Conservation (phyloP, 1,140 invertebrate species). For the Phthorimaea operculella region DNA sequence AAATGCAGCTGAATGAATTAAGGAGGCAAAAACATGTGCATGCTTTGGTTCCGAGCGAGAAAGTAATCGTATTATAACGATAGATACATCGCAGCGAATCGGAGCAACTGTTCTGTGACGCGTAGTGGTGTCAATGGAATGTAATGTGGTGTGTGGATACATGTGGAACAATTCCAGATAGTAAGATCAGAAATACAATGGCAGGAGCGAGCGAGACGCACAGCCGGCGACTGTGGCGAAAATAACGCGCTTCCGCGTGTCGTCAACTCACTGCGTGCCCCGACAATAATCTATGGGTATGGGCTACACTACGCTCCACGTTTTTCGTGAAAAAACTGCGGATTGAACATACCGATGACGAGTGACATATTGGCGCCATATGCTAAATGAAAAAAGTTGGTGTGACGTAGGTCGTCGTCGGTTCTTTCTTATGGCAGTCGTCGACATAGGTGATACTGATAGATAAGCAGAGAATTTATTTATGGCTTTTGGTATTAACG, state of each 20-base stretch:
- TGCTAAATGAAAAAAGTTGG: too few relatives aligned
- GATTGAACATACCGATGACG: too few relatives aligned
- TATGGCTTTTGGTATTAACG: too few relatives aligned
- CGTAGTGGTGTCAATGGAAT: not conserved
- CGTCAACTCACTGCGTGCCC: not conserved
- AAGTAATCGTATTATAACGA: slow-evolving; percentile 2
- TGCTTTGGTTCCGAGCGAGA: slow-evolving; percentile 4
- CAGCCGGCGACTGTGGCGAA: not conserved
- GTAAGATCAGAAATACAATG: not conserved
- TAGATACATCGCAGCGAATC: not conserved
- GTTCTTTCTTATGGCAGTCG: too few relatives aligned
- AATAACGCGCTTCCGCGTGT: slow-evolving; percentile 4
- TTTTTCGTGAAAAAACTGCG: too few relatives aligned
- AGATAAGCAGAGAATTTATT: too few relatives aligned
- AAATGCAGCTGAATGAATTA: not conserved
- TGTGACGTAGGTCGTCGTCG: too few relatives aligned
- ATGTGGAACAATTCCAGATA: not conserved
- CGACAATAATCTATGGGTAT: too few relatives aligned
- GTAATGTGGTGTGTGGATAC: not conserved
- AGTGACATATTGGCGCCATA: too few relatives aligned
- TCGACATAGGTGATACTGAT: too few relatives aligned
- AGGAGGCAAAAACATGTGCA: not conserved
- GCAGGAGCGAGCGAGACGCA: not conserved
- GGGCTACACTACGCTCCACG: too few relatives aligned
- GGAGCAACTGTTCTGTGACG: not conserved